These are phyloP conservation scores for Epinephelus cyanopodus DNA, from an alignment of 2,113 vertebrate species.

Conservation along the genomic window DNA sequence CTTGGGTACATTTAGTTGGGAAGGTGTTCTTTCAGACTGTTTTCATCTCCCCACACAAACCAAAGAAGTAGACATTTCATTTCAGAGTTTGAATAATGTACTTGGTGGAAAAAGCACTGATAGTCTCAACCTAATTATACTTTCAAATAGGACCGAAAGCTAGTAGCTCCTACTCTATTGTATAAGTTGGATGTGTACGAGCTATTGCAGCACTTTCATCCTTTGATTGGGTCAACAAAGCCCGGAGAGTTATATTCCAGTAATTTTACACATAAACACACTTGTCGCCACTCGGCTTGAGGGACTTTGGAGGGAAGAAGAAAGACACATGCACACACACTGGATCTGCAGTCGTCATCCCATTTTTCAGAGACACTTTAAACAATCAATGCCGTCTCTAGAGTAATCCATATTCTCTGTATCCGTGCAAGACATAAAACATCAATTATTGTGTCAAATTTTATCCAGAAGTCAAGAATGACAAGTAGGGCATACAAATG, in stretches of 20 bases:
- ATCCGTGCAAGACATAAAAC: slow-evolving; percentile 56
- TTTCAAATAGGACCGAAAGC: slow-evolving; percentile 30
- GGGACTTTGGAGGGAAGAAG: slow-evolving; percentile 38
- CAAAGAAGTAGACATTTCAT: slow-evolving; percentile 9
- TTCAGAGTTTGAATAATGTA: slow-evolving; percentile 30
- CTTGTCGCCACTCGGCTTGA: slow-evolving; percentile 12
- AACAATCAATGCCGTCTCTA: slow-evolving; percentile 62
- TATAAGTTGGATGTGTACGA: slow-evolving; percentile 36
- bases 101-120: slow-evolving; percentile 10
- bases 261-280: slow-evolving; percentile 48
- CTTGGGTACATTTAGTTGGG: background rate
- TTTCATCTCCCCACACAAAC: slow-evolving; percentile 10
- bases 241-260: slow-evolving; percentile 35
- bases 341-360: slow-evolving; percentile 40
- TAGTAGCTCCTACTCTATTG: background rate
- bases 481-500: slow-evolving; percentile 57
- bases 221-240: slow-evolving; percentile 57
- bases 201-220: slow-evolving; percentile 37
- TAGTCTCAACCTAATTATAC: slow-evolving; percentile 43
- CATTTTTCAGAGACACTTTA: slow-evolving; percentile 67
- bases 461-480: slow-evolving; percentile 59
- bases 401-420: slow-evolving; percentile 67
- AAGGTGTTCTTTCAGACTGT: background rate
- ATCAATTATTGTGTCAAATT: slow-evolving; percentile 72
- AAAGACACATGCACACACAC: slow-evolving; percentile 31